Evolutionary conservation across 2,797 vertebrate genomes (phyloP), one percentile per base, ranked within the genome.

Genomic region (Hybognathus amarus): DNA sequence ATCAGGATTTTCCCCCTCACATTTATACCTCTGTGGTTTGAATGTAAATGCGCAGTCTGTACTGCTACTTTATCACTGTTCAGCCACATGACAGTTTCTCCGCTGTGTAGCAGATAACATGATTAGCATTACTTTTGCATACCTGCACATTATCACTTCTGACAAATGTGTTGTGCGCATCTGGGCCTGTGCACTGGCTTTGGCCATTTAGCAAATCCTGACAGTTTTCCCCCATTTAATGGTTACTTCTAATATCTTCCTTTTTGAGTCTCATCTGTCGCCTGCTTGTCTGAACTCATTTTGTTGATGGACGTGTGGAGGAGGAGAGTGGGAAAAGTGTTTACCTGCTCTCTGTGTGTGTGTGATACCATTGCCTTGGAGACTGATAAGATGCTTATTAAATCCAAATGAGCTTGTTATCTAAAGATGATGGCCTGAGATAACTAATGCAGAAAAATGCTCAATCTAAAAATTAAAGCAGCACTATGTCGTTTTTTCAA

Each of bases 41-140:
- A 76, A 82, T 82, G 71, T 76, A 42, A 82, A 82, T 76, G 80
- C 61, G 17, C 61, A 82, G 50, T 68, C 61, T 76, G 71, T 81
- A 17, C 61, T 30, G 61, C 56, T 74, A 50, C 42, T 81, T 81
- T 74, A 81, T 81, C 79, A 82, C 42, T 11, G 61, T 82, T 82
- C n/a, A 52, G 36, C 59, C 59, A 40, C 42, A 52, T 6, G 22
- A 64, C 59, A 54, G 66, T 54, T 74, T 38, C 33, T 82, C 45
- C 59, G 2, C 54, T 73, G 6, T 80, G 68, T 38, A 13, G 79
- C 22, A 36, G 79, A 73, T 76, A 45, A 76, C 61, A 30, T n/a
- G 61, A 76, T 82, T 76, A 76, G 71, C 71, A 76, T 68, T 82
- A 52, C 42, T 64, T 74, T 52, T 52, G 56, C 80, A 74, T 73